Evolutionary conservation across 2,113 vertebrate species (phyloP).

Genomic region (Spea multiplicata): DNA sequence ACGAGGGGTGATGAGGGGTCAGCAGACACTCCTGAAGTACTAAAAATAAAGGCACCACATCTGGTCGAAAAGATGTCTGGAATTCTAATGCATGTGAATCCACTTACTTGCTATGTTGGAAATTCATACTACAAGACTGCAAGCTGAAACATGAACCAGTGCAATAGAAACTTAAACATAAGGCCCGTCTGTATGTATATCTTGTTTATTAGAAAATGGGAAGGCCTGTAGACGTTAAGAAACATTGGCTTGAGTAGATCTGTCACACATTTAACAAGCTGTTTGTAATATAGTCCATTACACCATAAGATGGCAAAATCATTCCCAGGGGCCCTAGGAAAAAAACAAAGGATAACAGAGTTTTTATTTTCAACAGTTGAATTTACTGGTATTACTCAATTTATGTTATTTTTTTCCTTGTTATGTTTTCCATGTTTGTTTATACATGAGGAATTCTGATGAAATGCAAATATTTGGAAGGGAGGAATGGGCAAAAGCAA

Average conservation of each 20-base stretch:
- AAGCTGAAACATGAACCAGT: constrained; percentile 66
- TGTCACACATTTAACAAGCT: constrained; percentile 65
- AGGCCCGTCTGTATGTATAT: constrained; percentile 70
- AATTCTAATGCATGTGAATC: constrained; percentile 73
- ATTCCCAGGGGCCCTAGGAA: constrained; percentile 54
- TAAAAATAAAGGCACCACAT: constrained; percentile 75
- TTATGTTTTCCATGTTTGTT: background rate
- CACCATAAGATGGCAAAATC: constrained; percentile 50
- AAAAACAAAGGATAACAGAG: constrained; percentile 48
- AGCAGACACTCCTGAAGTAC: constrained; percentile 70
- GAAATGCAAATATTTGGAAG: too few species aligned
- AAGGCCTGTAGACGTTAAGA: constrained; percentile 55
- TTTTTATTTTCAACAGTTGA: constrained; percentile 26
- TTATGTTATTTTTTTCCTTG: constrained; percentile 1
- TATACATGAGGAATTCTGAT: background rate
- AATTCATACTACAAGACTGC: constrained; percentile 57
- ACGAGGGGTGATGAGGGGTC: constrained; percentile 74
- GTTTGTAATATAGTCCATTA: constrained; percentile 63
- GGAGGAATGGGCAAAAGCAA: too few species aligned
- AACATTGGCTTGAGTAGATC: constrained; percentile 52
- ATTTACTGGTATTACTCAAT: constrained; percentile 34
- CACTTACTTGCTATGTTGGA: constrained; percentile 66
- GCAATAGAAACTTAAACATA: constrained; percentile 73
- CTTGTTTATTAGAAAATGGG: constrained; percentile 62
- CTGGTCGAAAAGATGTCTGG: constrained; percentile 73